A percentile compares a stretch with the other conserved stretches of the same genome.
Conservation (phyloP, 2,113 vertebrate species). For the Perccottus glenii region DNA sequence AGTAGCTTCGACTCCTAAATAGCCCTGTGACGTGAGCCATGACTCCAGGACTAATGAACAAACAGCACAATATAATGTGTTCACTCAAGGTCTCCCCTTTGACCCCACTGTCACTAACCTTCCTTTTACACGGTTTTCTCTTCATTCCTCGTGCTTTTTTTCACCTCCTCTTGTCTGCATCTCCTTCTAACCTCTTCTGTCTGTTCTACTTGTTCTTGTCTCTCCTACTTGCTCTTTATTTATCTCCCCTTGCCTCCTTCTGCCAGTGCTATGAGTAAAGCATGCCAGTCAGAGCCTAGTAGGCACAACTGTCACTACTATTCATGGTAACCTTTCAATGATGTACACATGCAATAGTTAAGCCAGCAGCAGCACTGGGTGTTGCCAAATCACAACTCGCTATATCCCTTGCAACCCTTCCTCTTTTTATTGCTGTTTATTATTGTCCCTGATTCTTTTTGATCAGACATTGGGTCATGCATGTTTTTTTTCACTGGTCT, state of each 20-base stretch:
- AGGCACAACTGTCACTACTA: constrained; percentile 76
- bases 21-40: constrained; percentile 31
- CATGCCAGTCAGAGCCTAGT: constrained; percentile 61
- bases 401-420: constrained; percentile 14
- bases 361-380: constrained; percentile 65
- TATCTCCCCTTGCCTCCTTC: constrained; percentile 24
- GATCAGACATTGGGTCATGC: background rate
- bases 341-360: constrained; percentile 75
- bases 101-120: background rate
- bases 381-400: constrained; percentile 41
- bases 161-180: background rate
- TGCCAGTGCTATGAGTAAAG: constrained; percentile 54
- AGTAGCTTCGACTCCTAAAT: constrained; percentile 34
- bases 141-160: background rate
- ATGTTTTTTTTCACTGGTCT: background rate
- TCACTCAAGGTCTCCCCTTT: constrained; percentile 25
- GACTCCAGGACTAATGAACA: constrained; percentile 60
- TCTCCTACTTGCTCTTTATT: constrained; percentile 23
- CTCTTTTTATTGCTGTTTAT: constrained; percentile 25
- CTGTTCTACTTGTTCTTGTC: constrained; percentile 13
- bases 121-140: background rate
- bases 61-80: constrained; percentile 37
- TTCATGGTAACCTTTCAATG: constrained; percentile 74
- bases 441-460: background rate
- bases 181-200: constrained; percentile 11